These are phyloP conservation scores for Hypothenemus hampei DNA, from an alignment of 1,140 invertebrate species.

Conservation along the genomic window DNA sequence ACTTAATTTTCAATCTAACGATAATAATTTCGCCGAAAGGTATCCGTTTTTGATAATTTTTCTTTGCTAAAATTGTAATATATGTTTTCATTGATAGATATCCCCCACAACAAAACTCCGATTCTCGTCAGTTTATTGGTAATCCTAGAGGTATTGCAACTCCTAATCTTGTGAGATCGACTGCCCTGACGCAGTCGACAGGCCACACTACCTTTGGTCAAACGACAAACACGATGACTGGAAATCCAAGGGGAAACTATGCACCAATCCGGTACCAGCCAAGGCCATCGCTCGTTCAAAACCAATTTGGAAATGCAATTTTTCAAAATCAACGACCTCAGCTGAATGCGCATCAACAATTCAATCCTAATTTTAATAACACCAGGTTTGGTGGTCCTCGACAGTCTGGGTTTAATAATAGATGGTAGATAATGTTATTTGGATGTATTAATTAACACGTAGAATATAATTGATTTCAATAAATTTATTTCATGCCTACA, in stretches of 20 bases:
- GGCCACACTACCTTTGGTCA: not conserved
- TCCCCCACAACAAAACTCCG: not conserved
- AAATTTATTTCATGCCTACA: no score
- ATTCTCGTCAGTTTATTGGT: not conserved
- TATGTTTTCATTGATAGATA: not conserved
- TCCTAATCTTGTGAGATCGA: not conserved
- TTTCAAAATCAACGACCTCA: not conserved
- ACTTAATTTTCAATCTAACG: not conserved
- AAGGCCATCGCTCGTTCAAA: not conserved
- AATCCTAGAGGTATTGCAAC: not conserved
- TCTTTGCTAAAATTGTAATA: not conserved
- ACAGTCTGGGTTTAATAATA: slow-evolving; percentile 1
- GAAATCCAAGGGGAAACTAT: not conserved
- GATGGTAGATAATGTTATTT: slow-evolving; percentile 6
- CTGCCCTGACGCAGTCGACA: not conserved
- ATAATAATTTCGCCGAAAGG: not conserved
- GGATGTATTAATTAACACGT: no score
- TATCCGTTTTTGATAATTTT: not conserved
- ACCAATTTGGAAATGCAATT: slow-evolving; percentile 2
- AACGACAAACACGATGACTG: not conserved
- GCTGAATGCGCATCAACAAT: slow-evolving; percentile 2
- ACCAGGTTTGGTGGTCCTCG: not conserved
- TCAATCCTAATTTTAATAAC: slow-evolving; percentile 3
- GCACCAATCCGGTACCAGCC: not conserved
- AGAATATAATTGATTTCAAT: no score